A percentile compares a stretch with the other conserved stretches of the same genome.
Evolutionary conservation across 2,113 vertebrate species (phyloP).

Genomic region (Sigmodon hispidus): DNA sequence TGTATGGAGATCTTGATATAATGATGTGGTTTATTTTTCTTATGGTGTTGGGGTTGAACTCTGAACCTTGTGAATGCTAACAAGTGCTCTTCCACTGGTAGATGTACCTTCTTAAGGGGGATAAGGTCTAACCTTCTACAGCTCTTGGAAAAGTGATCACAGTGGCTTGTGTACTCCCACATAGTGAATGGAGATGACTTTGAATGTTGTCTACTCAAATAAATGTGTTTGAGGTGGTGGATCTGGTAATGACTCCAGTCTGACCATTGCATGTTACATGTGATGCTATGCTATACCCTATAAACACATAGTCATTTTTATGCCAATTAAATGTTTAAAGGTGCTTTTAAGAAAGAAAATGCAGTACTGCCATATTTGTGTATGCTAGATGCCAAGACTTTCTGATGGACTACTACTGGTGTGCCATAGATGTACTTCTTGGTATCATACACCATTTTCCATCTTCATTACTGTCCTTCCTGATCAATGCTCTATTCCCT

Average conservation of each 20-base stretch:
- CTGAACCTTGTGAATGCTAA: not conserved
- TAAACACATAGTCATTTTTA: no score
- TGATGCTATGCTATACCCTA: not conserved
- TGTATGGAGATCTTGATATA: not conserved
- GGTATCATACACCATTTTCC: not conserved
- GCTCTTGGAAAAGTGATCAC: no score
- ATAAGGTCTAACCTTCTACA: not conserved
- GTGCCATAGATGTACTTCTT: not conserved
- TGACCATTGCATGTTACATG: no score
- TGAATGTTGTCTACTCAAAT: no score
- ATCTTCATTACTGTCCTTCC: not conserved
- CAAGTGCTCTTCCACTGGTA: not conserved
- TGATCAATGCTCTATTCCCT: not conserved
- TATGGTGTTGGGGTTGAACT: not conserved
- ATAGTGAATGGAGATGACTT: not conserved
- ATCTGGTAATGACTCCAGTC: no score
- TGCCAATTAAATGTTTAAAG: not conserved
- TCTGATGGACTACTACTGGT: not conserved
- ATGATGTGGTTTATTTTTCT: not conserved
- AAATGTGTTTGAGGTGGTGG: no score
- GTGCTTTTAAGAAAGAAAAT: not conserved
- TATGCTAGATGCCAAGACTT: not conserved
- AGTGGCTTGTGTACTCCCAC: not conserved
- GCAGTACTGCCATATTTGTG: not conserved
- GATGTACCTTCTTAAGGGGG: not conserved